Evolutionary conservation across 2,888 invertebrate species (phyloP), one percentile per base, ranked within the genome.

Genomic region (Incurvaria masculella): DNA sequence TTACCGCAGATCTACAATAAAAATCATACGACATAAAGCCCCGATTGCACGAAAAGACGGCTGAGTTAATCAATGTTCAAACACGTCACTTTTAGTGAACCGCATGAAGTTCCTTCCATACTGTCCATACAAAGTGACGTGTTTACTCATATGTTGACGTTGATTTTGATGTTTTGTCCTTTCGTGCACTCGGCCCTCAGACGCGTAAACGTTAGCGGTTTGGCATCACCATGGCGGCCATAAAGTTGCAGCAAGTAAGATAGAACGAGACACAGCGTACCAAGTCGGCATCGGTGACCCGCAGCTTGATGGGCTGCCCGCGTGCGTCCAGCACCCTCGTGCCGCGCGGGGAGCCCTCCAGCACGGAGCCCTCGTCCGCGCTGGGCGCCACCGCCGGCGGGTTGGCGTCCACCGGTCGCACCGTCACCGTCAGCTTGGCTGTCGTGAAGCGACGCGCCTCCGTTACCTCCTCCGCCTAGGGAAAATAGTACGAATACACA

Each of bases 291-390:
- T 96, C 96, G 4, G 86, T 83, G 8, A 95, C 92, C 10, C 81
- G 81, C 44, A 96, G 81, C 14, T 75, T 72, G 38, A 96, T 84
- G 0, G 94, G 87, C 23, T 80, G 72, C 20, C 85, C 85, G 11
- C 78, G 71, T 0, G 63, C 62, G 59, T 91, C 89, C 46, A 89
- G 63, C 2, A 95, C 88, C 61, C 82, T 84, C 2, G 92, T 92
- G n/a, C 93, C 94, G 45, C 88, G 81, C 0, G 90, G 85, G 0
- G 94, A 89, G 63, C 93, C 94, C 65, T 94, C 94, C 59, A 91
- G 87, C 0, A 94, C 92, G 58, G 81, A 83, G 0, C 93, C 93
- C 59, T 90, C 89, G 18, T 82, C 80, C 1, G 87, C 79, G 0
- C 89, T 82, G 1, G 90, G 83, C 4, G 79, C 72, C 46, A 94